These are phyloP conservation scores for Bufo gargarizans DNA, from an alignment of 2,113 vertebrate genomes.

Conservation along the genomic window DNA sequence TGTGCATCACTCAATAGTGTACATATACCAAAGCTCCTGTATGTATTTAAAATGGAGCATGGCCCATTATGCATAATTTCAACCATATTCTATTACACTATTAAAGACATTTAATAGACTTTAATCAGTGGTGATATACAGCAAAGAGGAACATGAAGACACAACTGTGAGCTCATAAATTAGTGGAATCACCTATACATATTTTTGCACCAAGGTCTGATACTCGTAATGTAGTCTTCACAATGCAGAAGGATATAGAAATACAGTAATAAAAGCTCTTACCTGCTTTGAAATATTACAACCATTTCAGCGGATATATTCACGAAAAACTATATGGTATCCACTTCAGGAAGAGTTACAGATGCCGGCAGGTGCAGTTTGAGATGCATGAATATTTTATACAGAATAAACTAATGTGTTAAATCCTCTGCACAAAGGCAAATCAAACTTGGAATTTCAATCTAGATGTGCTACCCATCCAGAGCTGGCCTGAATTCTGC, in stretches of 20 bases:
- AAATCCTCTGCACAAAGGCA: slow-evolving; percentile 15
- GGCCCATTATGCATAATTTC: too few species aligned
- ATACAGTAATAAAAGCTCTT: not conserved
- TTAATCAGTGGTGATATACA: not conserved
- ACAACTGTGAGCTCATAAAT: not conserved
- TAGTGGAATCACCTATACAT: not conserved
- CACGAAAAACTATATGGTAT: not conserved
- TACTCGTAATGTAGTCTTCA: not conserved
- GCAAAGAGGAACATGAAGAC: not conserved
- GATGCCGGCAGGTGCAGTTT: not conserved
- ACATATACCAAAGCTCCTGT: too few species aligned
- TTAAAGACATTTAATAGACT: too few species aligned
- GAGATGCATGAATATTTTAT: slow-evolving; percentile 15
- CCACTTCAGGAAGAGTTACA: slow-evolving; percentile 12
- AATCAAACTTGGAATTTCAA: not conserved
- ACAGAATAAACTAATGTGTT: not conserved
- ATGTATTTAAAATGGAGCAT: too few species aligned
- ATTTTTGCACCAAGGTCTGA: not conserved
- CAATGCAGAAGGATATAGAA: not conserved
- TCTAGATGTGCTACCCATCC: not conserved
- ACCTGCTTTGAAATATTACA: not conserved
- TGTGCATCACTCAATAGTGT: too few species aligned
- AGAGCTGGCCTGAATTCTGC: not conserved
- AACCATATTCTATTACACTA: too few species aligned
- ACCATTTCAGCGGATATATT: not conserved